Base-by-base conservation (phyloP, 2,797 vertebrate genomes). In the Paguma larvata region DNA sequence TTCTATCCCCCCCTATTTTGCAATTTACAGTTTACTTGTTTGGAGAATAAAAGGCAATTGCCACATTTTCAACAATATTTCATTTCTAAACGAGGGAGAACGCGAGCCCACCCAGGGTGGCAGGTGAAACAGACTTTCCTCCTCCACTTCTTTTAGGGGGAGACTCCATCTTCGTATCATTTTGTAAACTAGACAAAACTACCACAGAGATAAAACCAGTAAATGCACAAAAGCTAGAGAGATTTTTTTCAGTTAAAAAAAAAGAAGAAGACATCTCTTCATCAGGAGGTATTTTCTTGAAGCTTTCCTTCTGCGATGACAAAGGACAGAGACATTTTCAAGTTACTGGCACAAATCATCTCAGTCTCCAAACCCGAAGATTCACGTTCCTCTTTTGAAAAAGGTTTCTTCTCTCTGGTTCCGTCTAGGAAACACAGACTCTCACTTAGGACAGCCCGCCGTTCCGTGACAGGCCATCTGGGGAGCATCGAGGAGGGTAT, bases 21-120 rank as follows among this genome's bases (percentile, higher is more conserved):
- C 97, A 98, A 98, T 98, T 98, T 99, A 98, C 97, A 98, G 97
- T 98, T 98, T 98, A 72, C 94, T 98, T 98, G 89, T 98, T 98
- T 98, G 90, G 98, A 48, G 95, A 89, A 96, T 97, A 98, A 96
- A 98, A 94, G 91, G 77, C 97, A 98, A 98, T 98, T 96, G 97
- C 97, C 95, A 15, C 88, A 89, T 96, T 82, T 97, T 94, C 98
- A 98, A 97, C 92, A 98, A 92, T 97, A 98, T 85, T 98, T 98
- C 93, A 97, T 82, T 94, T 84, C 88, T 86, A 96, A 93, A 97
- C 78, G 56, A 85, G 91, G 48, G 93, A 12, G 67, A n/a, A 41
- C 21, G 18, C 2, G 97, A 95, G 59, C 48, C 68, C 72, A 86
- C 72, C 32, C 83, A 46, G 82, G 73, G 68, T 90, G 96, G 93